phyloP scores from a whole-genome alignment of 1,140 invertebrate species.

The Gryllus bimaculatus region DNA sequence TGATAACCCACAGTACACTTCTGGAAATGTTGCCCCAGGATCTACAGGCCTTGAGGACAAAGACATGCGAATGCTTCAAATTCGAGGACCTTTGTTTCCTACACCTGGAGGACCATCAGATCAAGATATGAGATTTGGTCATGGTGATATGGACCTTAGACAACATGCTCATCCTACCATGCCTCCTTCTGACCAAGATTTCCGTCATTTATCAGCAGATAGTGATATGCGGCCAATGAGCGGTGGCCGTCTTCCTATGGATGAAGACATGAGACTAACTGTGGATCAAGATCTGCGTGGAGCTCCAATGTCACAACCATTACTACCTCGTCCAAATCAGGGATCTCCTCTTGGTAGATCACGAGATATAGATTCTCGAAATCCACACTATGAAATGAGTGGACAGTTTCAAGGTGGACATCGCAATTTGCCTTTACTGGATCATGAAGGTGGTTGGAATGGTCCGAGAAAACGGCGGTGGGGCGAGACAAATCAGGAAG shows the following conservation, averaged over 20 bases:
- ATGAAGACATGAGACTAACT: background rate
- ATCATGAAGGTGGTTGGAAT: constrained; percentile 4
- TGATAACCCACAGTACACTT: background rate
- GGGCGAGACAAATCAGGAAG: background rate
- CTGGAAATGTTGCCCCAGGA: background rate
- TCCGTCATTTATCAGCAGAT: background rate
- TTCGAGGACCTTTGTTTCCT: background rate
- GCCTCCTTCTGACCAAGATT: background rate
- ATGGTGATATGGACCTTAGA: constrained; percentile 14
- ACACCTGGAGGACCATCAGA: background rate
- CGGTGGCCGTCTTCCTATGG: background rate
- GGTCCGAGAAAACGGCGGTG: constrained; percentile 7
- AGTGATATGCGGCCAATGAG: background rate
- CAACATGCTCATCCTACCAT: background rate
- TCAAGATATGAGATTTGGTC: constrained; percentile 18
- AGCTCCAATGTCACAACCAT: background rate
- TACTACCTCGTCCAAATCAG: constrained; percentile 12
- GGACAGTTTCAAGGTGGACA: background rate
- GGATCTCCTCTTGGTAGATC: background rate
- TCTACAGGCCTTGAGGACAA: constrained; percentile 7
- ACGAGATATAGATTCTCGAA: background rate
- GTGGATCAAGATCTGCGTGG: constrained; percentile 12
- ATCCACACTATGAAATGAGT: constrained; percentile 2
- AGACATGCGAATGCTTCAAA: constrained; percentile 11
- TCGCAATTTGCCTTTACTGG: background rate